phyloP scores from a whole-genome alignment of 1,140 invertebrate species.

The Drosophila carrolli region DNA sequence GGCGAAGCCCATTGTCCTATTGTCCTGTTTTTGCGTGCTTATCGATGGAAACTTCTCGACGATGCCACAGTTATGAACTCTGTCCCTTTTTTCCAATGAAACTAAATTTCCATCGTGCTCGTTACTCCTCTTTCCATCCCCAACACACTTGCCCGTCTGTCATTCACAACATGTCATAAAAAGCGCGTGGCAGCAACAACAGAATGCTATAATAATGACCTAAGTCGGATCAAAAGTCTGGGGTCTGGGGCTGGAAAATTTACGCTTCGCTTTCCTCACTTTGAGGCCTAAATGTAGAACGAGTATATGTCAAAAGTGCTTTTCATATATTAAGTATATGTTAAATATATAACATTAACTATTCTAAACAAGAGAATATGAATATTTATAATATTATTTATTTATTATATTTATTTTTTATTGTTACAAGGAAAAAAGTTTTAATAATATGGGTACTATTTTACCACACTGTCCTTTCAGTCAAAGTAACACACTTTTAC shows the following conservation, averaged over 20 bases:
- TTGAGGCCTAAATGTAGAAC: background rate
- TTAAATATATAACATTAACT: background rate
- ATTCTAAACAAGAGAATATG: background rate
- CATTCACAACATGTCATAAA: conserved; percentile 70
- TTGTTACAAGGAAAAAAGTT: too few relatives aligned
- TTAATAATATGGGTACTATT: too few relatives aligned
- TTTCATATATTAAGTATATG: too few relatives aligned
- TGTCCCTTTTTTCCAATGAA: conserved; percentile 38
- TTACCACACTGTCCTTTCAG: background rate
- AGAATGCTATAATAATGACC: conserved; percentile 27
- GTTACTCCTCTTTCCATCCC: conserved; percentile 10
- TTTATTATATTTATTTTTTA: too few relatives aligned
- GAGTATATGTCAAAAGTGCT: background rate
- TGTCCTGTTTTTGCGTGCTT: conserved; percentile 44
- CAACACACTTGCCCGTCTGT: conserved; percentile 35
- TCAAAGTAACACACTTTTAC: background rate
- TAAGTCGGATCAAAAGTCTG: conserved; percentile 26
- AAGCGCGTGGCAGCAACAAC: conserved; percentile 38
- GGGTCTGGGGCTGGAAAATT: conserved; percentile 24
- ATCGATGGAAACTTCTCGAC: conserved; percentile 43
- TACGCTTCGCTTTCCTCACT: background rate
- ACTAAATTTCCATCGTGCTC: background rate
- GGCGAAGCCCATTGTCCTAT: conserved; percentile 44
- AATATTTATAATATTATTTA: too few relatives aligned
- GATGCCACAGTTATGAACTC: conserved; percentile 47